A percentile compares a stretch with the other conserved stretches of the same genome.
Evolutionary conservation across 2,113 vertebrate species (phyloP).

Genomic region (Proterorhinus semilunaris): DNA sequence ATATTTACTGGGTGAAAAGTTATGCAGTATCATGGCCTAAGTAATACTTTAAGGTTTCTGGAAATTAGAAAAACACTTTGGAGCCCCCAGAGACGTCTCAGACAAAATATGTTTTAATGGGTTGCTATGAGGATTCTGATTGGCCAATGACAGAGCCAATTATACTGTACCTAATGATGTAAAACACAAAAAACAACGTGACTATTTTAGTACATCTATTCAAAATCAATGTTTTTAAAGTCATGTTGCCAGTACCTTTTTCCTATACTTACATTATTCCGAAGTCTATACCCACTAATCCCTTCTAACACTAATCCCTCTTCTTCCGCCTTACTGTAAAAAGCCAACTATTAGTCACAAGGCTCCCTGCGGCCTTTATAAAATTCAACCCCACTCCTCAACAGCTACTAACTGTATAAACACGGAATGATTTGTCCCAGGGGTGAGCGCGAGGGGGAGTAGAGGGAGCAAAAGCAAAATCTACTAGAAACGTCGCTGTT

Average conservation of each 20-base stretch:
- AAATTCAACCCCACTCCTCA: constrained; percentile 46
- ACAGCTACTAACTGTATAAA: constrained; percentile 49
- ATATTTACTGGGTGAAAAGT: too few relatives aligned
- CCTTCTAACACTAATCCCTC: constrained; percentile 51
- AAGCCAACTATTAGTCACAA: constrained; percentile 60
- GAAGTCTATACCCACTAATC: constrained; percentile 51
- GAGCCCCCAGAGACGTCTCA: too few relatives aligned
- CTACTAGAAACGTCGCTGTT: constrained; percentile 59
- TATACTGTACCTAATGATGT: too few relatives aligned
- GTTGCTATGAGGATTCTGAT: too few relatives aligned
- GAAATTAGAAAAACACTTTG: too few relatives aligned
- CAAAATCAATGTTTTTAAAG: too few relatives aligned
- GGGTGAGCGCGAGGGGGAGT: constrained; percentile 18
- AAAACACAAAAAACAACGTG: too few relatives aligned
- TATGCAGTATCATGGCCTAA: too few relatives aligned
- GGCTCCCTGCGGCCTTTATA: constrained; percentile 57
- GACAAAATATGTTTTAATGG: too few relatives aligned
- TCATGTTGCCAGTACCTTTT: constrained; percentile 10
- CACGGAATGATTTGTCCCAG: constrained; percentile 52
- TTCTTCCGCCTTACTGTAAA: constrained; percentile 37
- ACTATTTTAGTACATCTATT: too few relatives aligned
- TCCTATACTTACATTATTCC: constrained; percentile 50
- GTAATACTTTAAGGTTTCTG: too few relatives aligned
- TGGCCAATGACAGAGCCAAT: too few relatives aligned
- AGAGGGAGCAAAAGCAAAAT: constrained; percentile 25